Evolutionary conservation across 2,113 vertebrate genomes (phyloP).

Genomic region (Lutjanus erythropterus): DNA sequence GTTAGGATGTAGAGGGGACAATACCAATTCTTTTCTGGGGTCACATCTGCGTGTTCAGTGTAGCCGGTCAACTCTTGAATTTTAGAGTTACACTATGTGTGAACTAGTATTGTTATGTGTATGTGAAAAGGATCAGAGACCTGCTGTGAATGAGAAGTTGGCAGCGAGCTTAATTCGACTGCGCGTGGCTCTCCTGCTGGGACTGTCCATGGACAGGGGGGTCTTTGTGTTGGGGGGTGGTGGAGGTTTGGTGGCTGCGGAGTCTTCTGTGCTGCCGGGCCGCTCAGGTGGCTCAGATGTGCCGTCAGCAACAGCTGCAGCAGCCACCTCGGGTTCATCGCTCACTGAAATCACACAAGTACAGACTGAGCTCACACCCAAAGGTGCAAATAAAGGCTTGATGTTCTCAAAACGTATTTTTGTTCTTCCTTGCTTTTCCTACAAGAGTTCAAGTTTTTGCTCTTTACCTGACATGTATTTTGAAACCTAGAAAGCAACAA

Average conservation of each 20-base stretch:
- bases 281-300: slow-evolving; percentile 11
- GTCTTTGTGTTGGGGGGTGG: slow-evolving; percentile 40
- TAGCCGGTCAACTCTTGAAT: slow-evolving; percentile 62
- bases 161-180: slow-evolving; percentile 94
- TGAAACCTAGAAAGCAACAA: background rate
- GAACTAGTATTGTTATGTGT: slow-evolving; percentile 5
- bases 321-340: background rate
- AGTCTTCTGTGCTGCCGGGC: background rate
- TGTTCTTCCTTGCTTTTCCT: background rate
- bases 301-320: background rate
- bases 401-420: slow-evolving; percentile 4
- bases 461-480: background rate
- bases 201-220: slow-evolving; percentile 83
- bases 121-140: slow-evolving; percentile 78
- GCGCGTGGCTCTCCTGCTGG: slow-evolving; percentile 90
- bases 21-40: slow-evolving; percentile 1
- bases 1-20: slow-evolving; percentile 16
- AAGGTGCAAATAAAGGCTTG: background rate
- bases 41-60: slow-evolving; percentile 32
- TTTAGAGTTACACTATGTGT: slow-evolving; percentile 65
- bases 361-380: slow-evolving; percentile 12
- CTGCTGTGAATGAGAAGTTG: slow-evolving; percentile 93
- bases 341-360: slow-evolving; percentile 53
- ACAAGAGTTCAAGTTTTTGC: too few species aligned
- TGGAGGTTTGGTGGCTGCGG: slow-evolving; percentile 1